Evolutionary conservation across 2,797 vertebrate genomes (phyloP), one percentile per base, ranked within the genome.

Genomic region (Danio choprae): DNA sequence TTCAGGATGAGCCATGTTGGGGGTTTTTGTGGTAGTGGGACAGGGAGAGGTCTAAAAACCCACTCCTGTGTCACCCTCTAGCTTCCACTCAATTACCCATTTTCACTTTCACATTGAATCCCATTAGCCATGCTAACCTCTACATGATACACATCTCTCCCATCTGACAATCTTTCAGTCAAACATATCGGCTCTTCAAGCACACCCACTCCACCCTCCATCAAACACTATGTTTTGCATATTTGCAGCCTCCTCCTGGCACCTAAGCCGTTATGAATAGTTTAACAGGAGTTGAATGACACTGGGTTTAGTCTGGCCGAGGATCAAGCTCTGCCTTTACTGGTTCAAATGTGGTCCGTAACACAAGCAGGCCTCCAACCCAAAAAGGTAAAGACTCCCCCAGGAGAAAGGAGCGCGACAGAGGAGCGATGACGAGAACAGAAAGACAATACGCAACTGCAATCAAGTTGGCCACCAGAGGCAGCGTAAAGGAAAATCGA

Each of bases 281-380:
- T 93, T 94, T 88, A 95, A 84, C 88, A 92, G 93, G 90, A 81
- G 89, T 92, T 91, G 90, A 91, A 92, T 92, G 89, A 90, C 91
- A 55, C 84, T 80, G 89, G 80, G 83, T 84, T 88, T 81, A 85
- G 88, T 87, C 91, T 89, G 89, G 86, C 88, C 86, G 90, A 88
- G 87, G 88, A 90, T 92, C 87, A 91, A 91, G 91, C 89, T 87
- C 65, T 20, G 51, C 22, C 87, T 86, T 91, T 91, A 89, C 64
- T 38, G 44, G 58, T 86, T 87, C 83, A 85, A 69, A 70, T 88
- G 80, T 63, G 60, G 60, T 72, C 41, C 48, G 84, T 74, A 89
- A 87, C 81, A 84, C 85, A 80, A 82, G 75, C 88, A 87, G 72
- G 22, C 46, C 44, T 11, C 77, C 40, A 46, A 56, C 62, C 29